phyloP scores from a whole-genome alignment of 2,888 invertebrate species.

The Notodonta ziczac region DNA sequence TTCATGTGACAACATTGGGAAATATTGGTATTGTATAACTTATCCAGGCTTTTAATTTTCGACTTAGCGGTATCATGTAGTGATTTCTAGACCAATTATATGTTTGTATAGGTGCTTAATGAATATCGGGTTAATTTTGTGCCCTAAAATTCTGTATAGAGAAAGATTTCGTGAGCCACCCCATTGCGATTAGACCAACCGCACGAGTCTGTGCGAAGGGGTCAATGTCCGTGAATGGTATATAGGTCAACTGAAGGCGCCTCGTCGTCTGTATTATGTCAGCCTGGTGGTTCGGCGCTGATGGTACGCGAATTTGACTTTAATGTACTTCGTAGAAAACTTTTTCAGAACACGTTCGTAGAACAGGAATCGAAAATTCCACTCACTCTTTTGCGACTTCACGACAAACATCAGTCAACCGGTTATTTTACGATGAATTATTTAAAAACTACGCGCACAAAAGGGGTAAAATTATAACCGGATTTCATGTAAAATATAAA shows the following conservation, averaged over 20 bases:
- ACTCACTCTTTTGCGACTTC: conserved; percentile 45
- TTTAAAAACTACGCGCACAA: conserved; percentile 47
- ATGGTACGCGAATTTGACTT: conserved; percentile 55
- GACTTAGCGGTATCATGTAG: too few relatives aligned
- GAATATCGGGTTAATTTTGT: conserved; percentile 8
- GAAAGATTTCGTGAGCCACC: conserved; percentile 51
- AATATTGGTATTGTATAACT: too few relatives aligned
- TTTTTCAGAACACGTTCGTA: conserved; percentile 51
- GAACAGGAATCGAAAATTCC: conserved; percentile 53
- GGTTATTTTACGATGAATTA: conserved; percentile 63
- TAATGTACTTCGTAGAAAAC: conserved; percentile 51
- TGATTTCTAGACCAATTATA: too few relatives aligned
- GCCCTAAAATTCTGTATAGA: conserved; percentile 29
- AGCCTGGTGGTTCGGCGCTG: conserved; percentile 50
- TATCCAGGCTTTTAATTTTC: too few relatives aligned
- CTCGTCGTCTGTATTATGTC: conserved; percentile 76
- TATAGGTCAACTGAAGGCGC: conserved; percentile 81
- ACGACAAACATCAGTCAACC: conserved; percentile 45
- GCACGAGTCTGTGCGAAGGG: conserved; percentile 63
- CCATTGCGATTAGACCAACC: conserved; percentile 51
- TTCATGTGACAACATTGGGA: too few relatives aligned
- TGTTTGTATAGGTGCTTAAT: neutral
- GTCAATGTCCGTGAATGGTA: conserved; percentile 75
- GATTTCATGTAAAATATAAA: conserved; percentile 51
- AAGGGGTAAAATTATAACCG: conserved; percentile 61